phyloP scores from a whole-genome alignment of 2,113 vertebrate species.

The Paramormyrops kingsleyae region DNA sequence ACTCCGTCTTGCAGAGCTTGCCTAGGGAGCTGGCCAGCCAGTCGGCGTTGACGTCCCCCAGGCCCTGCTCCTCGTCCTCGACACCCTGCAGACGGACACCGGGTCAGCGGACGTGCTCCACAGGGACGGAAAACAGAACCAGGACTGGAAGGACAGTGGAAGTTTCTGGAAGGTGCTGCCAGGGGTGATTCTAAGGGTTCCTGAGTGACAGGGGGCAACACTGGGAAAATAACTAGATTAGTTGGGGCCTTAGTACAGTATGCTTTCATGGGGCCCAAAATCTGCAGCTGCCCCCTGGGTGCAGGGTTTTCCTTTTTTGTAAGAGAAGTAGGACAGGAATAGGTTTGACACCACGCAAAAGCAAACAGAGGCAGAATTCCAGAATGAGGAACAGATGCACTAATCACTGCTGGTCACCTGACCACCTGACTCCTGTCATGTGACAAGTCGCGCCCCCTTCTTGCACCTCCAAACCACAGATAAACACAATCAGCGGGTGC shows the following conservation, averaged over 20 bases:
- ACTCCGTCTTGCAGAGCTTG: slow-evolving; percentile 62
- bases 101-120: neutral
- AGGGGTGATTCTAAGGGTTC: neutral
- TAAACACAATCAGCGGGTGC: neutral
- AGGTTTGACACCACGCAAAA: neutral
- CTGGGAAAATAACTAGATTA: neutral
- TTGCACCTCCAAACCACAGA: neutral
- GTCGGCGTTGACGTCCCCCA: slow-evolving; percentile 44
- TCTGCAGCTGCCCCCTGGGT: neutral
- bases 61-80: slow-evolving; percentile 45
- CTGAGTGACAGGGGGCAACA: neutral
- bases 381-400: neutral
- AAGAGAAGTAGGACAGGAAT: neutral
- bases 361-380: neutral
- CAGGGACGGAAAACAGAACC: neutral
- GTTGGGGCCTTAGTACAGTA: too few species aligned
- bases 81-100: slow-evolving; percentile 41
- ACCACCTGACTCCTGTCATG: neutral
- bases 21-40: slow-evolving; percentile 53
- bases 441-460: neutral
- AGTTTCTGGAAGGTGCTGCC: neutral
- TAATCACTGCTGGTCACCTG: neutral
- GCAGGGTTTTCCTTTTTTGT: neutral
- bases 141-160: neutral
- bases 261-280: too few species aligned